Evolutionary conservation across 2,888 invertebrate species (phyloP).

Genomic region (Nemoura dubitans): DNA sequence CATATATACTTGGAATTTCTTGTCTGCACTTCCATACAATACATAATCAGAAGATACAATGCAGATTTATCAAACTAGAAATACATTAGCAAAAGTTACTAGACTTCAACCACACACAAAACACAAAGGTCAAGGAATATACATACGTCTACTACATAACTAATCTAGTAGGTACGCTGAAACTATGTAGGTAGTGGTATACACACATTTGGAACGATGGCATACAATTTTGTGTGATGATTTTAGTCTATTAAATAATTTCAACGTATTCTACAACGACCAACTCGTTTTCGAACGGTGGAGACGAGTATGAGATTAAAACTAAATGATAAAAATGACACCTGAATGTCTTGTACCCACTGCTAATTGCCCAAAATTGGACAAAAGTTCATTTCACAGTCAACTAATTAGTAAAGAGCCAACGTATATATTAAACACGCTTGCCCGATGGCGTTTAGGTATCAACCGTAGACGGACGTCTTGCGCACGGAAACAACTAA

Average conservation of each 20-base stretch:
- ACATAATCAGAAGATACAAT: not conserved
- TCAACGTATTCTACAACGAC: not conserved
- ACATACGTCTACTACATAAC: not conserved
- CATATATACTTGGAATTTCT: not conserved
- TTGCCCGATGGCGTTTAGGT: too few species aligned
- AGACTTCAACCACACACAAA: not conserved
- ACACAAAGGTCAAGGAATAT: not conserved
- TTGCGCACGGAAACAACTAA: not conserved
- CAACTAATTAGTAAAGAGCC: not conserved
- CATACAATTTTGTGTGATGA: not conserved
- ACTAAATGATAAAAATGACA: not conserved
- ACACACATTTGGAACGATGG: not conserved
- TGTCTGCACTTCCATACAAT: not conserved
- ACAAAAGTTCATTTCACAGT: not conserved
- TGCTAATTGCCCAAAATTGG: not conserved
- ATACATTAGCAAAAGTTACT: not conserved
- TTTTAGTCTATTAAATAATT: constrained; percentile 7
- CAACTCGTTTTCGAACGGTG: not conserved
- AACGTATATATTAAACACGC: too few species aligned
- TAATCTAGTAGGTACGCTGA: not conserved
- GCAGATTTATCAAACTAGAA: not conserved
- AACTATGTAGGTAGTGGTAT: not conserved
- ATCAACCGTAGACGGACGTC: not conserved
- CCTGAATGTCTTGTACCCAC: not conserved
- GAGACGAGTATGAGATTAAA: not conserved